Evolutionary conservation across 2,797 vertebrate species (phyloP).

Genomic region (Glyptemys insculpta): DNA sequence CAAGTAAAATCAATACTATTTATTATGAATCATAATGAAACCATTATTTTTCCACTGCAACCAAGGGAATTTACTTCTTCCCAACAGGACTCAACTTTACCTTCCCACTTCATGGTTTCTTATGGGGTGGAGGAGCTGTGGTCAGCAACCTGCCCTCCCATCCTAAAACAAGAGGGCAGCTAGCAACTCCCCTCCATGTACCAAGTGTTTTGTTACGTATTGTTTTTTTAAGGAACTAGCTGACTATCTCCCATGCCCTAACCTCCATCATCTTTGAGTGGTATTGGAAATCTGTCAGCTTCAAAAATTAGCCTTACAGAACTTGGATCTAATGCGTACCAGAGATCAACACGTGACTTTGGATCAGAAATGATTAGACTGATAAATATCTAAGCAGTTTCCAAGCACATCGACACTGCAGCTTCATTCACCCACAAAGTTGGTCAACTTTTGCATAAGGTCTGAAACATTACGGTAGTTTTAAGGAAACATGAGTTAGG

Average conservation of each 20-base stretch:
- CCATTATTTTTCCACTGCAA: not conserved
- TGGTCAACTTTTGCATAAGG: not conserved
- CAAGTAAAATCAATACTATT: constrained; percentile 25
- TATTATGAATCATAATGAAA: not conserved
- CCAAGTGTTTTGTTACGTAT: accelerated
- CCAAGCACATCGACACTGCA: not conserved
- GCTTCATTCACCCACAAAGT: not conserved
- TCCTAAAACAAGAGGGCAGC: not conserved
- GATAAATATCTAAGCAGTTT: not conserved
- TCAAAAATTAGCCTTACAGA: not conserved
- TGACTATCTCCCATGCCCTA: not conserved
- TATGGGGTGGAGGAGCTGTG: not conserved
- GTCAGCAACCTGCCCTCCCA: not conserved
- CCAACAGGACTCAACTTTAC: not conserved
- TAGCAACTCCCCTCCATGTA: not conserved
- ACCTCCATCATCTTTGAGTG: not conserved
- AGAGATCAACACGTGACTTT: not conserved
- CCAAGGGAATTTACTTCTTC: not conserved
- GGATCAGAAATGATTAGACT: not conserved
- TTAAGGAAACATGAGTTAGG: not conserved
- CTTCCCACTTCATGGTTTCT: not conserved
- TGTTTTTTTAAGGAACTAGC: constrained; percentile 11
- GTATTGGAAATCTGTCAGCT: not conserved
- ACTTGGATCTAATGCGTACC: not conserved
- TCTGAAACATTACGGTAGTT: not conserved